Percentiles rank a stretch among this genome's conserved stretches.
Evolutionary conservation across 2,113 vertebrate genomes (phyloP).

Genomic region (Phyllopteryx taeniolatus): DNA sequence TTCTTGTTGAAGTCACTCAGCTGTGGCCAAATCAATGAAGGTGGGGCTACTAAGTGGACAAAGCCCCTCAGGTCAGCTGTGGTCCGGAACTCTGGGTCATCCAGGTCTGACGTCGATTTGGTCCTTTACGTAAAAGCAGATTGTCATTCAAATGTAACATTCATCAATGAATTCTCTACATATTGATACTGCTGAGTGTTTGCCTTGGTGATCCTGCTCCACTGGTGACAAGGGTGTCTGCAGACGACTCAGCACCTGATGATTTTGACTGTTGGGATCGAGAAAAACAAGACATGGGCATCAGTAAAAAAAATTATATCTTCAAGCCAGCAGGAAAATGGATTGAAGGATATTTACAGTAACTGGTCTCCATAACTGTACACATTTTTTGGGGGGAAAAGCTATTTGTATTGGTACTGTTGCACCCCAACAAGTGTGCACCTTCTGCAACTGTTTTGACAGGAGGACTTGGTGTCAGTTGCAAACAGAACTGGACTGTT

Average conservation of each 20-base stretch:
- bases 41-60: constrained; percentile 35
- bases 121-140: constrained; percentile 69
- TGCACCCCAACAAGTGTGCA: too few species aligned
- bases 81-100: constrained; percentile 67
- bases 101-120: constrained; percentile 85
- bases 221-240: constrained; percentile 75
- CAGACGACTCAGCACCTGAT: constrained; percentile 77
- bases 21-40: constrained; percentile 65
- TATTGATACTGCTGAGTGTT: constrained; percentile 10
- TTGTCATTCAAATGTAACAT: background rate
- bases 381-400: too few species aligned
- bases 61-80: constrained; percentile 58
- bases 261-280: constrained; percentile 71
- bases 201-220: constrained; percentile 84
- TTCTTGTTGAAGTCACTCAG: constrained; percentile 67
- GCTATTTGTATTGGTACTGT: too few species aligned
- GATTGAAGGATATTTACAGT: too few species aligned
- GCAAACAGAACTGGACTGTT: too few species aligned
- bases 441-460: too few species aligned
- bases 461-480: too few species aligned
- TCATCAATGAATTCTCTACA: background rate
- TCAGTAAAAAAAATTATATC: background rate
- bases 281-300: constrained; percentile 7
- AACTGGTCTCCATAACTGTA: too few species aligned
- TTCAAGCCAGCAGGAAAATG: too few species aligned